These are phyloP conservation scores for Rhyacophila evoluta DNA, from an alignment of 2,888 invertebrate species.

Conservation along the genomic window DNA sequence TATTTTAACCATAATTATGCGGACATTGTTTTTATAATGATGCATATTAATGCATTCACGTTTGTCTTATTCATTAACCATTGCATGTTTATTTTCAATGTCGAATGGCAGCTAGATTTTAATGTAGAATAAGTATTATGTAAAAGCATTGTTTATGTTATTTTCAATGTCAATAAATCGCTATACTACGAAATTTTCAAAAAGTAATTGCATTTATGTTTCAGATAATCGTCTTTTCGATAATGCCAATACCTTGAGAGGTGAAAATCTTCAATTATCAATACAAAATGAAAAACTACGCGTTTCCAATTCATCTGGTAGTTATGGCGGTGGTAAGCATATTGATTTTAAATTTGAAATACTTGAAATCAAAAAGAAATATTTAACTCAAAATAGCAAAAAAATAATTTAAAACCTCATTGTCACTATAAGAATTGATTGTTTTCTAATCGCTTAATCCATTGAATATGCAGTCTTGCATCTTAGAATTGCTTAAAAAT, in stretches of 20 bases:
- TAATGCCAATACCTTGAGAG: constrained; percentile 80
- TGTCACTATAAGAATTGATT: no score
- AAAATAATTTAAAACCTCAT: no score
- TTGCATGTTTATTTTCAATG: not conserved
- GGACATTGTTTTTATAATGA: no score
- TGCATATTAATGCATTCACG: no score
- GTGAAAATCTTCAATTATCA: constrained; percentile 87
- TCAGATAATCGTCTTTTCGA: constrained; percentile 91
- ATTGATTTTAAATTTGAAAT: not conserved
- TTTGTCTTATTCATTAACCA: no score
- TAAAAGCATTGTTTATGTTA: not conserved
- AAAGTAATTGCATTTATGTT: constrained; percentile 57
- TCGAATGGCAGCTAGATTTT: not conserved
- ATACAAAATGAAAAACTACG: constrained; percentile 87
- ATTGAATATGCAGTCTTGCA: no score
- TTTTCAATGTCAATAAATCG: no score
- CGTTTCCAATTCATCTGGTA: constrained; percentile 68
- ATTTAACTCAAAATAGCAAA: no score
- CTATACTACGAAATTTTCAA: not conserved
- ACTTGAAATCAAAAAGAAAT: no score
- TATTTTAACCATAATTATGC: constrained; percentile 30
- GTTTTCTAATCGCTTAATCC: no score
- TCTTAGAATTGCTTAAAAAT: no score
- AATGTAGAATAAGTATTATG: not conserved
- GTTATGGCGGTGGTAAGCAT: constrained; percentile 57